phyloP scores from a whole-genome alignment of 2,797 vertebrate species.

The Leuciscus waleckii region DNA sequence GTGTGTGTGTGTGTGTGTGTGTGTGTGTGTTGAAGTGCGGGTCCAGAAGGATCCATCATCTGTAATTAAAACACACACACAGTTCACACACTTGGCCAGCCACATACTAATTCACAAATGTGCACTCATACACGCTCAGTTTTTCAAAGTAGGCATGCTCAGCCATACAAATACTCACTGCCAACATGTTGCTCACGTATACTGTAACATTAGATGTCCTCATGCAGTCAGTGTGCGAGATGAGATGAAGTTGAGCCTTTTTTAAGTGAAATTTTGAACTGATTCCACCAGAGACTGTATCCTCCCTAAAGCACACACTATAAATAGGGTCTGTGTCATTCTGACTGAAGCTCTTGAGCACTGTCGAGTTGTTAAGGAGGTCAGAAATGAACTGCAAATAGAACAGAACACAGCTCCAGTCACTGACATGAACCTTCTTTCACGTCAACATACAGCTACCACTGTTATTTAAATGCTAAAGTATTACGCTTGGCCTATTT shows the following conservation, averaged over 20 bases:
- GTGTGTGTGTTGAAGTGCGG: background rate
- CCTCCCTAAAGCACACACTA: conserved; percentile 59
- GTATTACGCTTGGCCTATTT: background rate
- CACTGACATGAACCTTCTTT: conserved; percentile 45
- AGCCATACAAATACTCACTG: background rate
- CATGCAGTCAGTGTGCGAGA: background rate
- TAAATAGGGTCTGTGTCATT: conserved; percentile 78
- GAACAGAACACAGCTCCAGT: conserved; percentile 56
- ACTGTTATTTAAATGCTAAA: background rate
- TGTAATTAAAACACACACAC: conserved; percentile 20
- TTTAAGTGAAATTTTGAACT: conserved; percentile 42
- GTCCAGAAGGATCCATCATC: conserved; percentile 13
- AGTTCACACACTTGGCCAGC: background rate
- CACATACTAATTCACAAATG: conserved; percentile 17
- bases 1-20: background rate
- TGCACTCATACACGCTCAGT: background rate
- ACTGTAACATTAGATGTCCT: conserved; percentile 1
- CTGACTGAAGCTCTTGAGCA: conserved; percentile 59
- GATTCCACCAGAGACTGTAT: conserved; percentile 42
- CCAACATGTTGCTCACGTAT: background rate
- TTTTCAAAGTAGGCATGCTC: background rate
- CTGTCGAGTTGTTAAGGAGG: conserved; percentile 61
- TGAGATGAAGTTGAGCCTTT: conserved; percentile 9
- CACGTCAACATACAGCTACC: conserved; percentile 10
- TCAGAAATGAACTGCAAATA: conserved; percentile 63